Evolutionary conservation across 2,888 invertebrate genomes (phyloP).

Genomic region (Drosophila antonietae): DNA sequence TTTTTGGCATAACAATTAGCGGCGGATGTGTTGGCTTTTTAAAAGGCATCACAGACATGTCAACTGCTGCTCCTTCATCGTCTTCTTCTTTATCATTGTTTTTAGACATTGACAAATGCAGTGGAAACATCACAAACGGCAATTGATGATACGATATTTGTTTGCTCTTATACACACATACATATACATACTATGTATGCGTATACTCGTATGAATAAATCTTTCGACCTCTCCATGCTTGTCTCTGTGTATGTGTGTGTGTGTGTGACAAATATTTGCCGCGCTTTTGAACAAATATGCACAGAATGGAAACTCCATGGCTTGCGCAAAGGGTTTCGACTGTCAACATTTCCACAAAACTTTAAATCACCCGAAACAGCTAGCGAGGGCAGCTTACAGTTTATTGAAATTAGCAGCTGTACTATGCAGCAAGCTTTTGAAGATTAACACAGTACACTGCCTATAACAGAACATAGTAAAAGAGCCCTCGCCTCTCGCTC

Average conservation of each 20-base stretch:
- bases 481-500: neutral
- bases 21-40: conserved; percentile 38
- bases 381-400: conserved; percentile 20
- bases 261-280: conserved; percentile 65
- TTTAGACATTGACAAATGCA: conserved; percentile 59
- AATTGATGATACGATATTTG: conserved; percentile 49
- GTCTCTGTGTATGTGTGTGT: neutral
- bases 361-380: conserved; percentile 26
- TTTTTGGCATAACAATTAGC: conserved; percentile 72
- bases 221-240: neutral
- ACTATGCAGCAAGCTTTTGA: neutral
- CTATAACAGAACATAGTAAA: neutral
- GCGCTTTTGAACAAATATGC: conserved; percentile 62
- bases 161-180: conserved; percentile 6
- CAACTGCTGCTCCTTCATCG: conserved; percentile 18
- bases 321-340: conserved; percentile 45
- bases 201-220: too few species aligned
- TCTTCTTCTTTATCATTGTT: conserved; percentile 29
- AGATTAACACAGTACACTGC: too few species aligned
- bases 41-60: conserved; percentile 34
- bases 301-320: conserved; percentile 35
- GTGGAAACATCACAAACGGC: conserved; percentile 36
- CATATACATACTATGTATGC: too few species aligned
- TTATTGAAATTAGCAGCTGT: neutral
- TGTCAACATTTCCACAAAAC: conserved; percentile 60